Conservation (phyloP, 2,797 vertebrate genomes). For the Avahi laniger region DNA sequence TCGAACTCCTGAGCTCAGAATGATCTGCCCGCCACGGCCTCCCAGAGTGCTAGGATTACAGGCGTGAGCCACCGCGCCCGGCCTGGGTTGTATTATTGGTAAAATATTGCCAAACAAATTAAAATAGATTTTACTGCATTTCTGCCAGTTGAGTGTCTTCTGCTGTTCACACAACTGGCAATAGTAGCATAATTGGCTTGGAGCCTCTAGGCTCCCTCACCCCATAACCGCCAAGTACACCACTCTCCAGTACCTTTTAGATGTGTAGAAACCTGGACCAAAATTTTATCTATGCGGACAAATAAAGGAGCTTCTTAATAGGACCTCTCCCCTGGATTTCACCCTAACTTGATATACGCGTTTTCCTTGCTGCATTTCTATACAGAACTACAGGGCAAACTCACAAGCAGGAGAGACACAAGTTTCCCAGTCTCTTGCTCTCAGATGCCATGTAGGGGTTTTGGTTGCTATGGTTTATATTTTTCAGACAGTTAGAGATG, state of each 20-base stretch:
- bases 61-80: no score
- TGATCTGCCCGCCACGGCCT: no score
- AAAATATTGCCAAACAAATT: conserved; percentile 4
- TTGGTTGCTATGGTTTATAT: neutral
- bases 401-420: neutral
- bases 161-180: neutral
- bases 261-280: neutral
- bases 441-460: neutral
- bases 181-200: neutral
- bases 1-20: no score
- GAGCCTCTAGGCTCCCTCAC: neutral
- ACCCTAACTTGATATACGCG: neutral
- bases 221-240: neutral
- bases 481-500: neutral
- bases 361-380: neutral
- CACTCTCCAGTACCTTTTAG: neutral
- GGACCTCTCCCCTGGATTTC: neutral
- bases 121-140: neutral
- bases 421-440: neutral
- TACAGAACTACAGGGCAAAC: neutral
- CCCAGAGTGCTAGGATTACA: no score
- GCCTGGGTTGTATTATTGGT: no score
- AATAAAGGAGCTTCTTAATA: neutral
- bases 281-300: neutral
- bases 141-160: neutral